Conservation (phyloP, 2,113 vertebrate genomes). For the Promerops cafer region DNA sequence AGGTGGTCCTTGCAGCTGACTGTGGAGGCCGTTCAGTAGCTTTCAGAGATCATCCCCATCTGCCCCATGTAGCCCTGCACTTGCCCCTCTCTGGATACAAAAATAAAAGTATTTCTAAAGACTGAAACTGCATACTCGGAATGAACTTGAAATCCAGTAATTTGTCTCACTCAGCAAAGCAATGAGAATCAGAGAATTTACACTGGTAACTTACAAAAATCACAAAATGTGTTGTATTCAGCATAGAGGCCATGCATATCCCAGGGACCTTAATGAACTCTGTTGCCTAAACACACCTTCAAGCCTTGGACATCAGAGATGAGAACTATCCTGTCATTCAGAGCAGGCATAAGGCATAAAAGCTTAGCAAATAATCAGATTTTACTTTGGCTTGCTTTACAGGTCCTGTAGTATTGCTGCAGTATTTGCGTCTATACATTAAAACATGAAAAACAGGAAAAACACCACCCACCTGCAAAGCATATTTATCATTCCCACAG, state of each 20-base stretch:
- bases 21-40: background rate
- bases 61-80: background rate
- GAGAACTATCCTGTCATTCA: background rate
- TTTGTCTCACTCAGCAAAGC: background rate
- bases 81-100: background rate
- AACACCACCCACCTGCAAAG: background rate
- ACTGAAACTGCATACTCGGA: background rate
- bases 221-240: background rate
- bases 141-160: background rate
- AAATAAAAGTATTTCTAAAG: background rate
- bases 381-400: background rate
- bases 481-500: background rate
- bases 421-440: background rate
- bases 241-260: background rate
- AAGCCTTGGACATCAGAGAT: background rate
- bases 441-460: constrained; percentile 21
- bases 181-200: background rate
- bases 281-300: background rate
- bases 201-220: background rate
- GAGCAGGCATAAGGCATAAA: background rate
- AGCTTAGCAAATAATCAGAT: background rate
- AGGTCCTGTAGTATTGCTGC: background rate
- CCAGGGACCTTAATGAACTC: background rate
- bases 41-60: background rate
- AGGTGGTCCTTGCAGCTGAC: background rate